Conservation (phyloP, 2,888 invertebrate genomes). For the Linnaemya tessellans region DNA sequence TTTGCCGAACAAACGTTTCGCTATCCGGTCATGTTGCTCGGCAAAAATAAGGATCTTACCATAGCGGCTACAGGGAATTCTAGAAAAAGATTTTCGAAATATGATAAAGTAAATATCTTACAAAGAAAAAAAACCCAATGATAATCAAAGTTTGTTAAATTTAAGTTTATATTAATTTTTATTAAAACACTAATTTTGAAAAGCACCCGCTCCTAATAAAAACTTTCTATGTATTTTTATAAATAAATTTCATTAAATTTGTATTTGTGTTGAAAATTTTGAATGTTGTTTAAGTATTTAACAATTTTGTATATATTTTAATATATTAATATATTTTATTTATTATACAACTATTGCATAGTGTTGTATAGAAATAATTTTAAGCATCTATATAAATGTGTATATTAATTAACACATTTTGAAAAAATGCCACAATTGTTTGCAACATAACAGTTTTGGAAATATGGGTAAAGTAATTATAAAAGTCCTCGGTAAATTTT, state of each 20-base stretch:
- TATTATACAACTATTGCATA: constrained; percentile 8
- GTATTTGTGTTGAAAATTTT: constrained; percentile 4
- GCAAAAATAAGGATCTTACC: constrained; percentile 83
- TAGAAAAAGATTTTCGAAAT: constrained; percentile 82
- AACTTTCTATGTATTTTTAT: constrained; percentile 12
- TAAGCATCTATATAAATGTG: neutral
- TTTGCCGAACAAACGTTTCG: constrained; percentile 81
- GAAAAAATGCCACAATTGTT: neutral
- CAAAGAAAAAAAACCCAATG: constrained; percentile 6
- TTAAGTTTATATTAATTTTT: constrained; percentile 18
- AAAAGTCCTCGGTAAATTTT: neutral
- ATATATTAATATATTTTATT: neutral
- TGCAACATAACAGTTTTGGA: neutral
- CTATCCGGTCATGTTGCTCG: constrained; percentile 83
- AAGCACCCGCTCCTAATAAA: constrained; percentile 13
- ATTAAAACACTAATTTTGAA: constrained; percentile 13
- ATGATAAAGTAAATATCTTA: constrained; percentile 83
- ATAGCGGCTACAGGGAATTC: constrained; percentile 82
- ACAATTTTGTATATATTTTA: neutral
- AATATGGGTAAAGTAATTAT: neutral
- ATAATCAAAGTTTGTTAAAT: constrained; percentile 2
- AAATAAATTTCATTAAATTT: constrained; percentile 7
- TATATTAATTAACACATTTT: neutral
- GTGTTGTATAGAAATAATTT: neutral
- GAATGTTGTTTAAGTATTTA: constrained; percentile 32